Evolutionary conservation across 2,113 vertebrate species (phyloP), one percentile per base, ranked within the genome.

Genomic region (Carassius gibelio): DNA sequence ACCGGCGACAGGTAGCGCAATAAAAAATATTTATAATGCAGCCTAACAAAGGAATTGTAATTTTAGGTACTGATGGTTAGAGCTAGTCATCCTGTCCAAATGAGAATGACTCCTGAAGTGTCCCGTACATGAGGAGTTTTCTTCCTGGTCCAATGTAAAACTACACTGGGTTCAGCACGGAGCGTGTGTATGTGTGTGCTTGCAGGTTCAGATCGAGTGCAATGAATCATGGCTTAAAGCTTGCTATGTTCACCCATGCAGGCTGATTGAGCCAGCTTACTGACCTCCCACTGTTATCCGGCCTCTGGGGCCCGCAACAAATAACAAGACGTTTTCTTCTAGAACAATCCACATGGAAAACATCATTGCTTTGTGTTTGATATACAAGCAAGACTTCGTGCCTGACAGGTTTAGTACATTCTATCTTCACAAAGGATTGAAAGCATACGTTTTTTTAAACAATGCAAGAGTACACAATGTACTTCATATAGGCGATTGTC

Each of bases 191-290:
- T 82, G n/a, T 52, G 82, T 30, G 23, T 68, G 42, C 26, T 36
- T 74, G 81, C 68, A 74, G 71, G 84, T 86, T 86, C 52, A 81
- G 19, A 38, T 80, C 72, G 85, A 84, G 85, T 84, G 85, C 83
- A 88, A 26, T 88, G 87, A 89, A 66, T 89, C 86, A 80, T 76
- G 76, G 68, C 50, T 78, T 86, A 82, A 90, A 88, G 84, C 88
- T 77, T 85, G 81, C 75, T 85, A 83, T 87, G 86, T 85, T 89
- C 89, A 89, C 74, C 79, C 87, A 88, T 87, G 88, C 88, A 90
- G 8, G 38, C 38, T 84, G 66, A 88, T 78, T 85, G 74, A 85
- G 84, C 52, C 84, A 88, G 88, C 86, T 90, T 89, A 88, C 85
- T 81, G 85, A 86, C 84, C 81, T 84, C 82, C 84, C 69, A 78